These are phyloP conservation scores for Darevskia nairensis DNA, from an alignment of 2,797 vertebrate species.

Conservation along the genomic window DNA sequence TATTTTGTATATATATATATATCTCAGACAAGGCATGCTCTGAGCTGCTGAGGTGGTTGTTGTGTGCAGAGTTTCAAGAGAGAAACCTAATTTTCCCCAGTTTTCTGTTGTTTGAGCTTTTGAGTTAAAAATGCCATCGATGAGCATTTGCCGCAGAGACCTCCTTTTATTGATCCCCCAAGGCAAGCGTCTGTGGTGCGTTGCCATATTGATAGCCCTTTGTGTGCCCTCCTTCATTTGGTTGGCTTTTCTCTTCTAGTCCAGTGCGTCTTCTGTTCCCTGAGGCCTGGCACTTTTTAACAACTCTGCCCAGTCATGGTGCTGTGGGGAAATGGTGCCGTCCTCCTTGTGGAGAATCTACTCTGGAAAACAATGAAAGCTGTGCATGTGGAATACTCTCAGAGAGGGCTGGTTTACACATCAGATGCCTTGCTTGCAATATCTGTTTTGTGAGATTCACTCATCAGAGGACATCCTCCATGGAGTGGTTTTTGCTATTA, in stretches of 20 bases:
- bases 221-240: not conserved
- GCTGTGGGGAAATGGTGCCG: not conserved
- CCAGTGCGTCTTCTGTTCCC: not conserved
- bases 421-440: not conserved
- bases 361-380: not conserved
- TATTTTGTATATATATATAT: not conserved
- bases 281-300: not conserved
- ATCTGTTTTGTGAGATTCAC: not conserved
- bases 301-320: not conserved
- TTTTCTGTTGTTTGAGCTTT: not conserved
- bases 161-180: constrained; percentile 5
- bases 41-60: not conserved
- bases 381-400: not conserved
- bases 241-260: not conserved
- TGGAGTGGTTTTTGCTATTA: not conserved
- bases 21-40: not conserved
- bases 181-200: not conserved
- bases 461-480: not conserved
- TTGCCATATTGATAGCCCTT: not conserved
- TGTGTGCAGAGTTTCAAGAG: not conserved
- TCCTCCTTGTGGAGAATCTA: not conserved
- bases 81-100: not conserved
- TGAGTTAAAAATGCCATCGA: not conserved
- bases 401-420: not conserved
- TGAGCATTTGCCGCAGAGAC: not conserved